Conservation (phyloP, 2,797 vertebrate genomes). For the Sphenopsis melanotis region DNA sequence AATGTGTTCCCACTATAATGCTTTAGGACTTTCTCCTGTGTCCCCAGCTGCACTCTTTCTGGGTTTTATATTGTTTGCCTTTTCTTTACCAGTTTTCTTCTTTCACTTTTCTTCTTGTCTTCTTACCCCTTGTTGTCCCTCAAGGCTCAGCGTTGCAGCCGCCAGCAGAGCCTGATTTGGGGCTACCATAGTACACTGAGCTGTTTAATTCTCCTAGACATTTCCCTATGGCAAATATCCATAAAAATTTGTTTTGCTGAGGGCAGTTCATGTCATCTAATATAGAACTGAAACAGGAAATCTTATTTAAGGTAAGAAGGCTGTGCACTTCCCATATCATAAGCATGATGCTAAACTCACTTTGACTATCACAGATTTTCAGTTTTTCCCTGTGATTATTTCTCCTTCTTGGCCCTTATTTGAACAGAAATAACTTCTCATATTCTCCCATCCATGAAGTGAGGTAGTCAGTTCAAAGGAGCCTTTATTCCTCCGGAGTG, state of each 20-base stretch:
- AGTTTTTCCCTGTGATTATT: not conserved
- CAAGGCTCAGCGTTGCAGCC: not conserved
- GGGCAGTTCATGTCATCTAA: conserved; percentile 16
- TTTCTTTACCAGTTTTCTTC: not conserved
- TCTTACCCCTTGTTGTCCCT: not conserved
- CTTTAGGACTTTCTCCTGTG: not conserved
- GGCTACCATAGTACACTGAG: not conserved
- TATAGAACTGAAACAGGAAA: not conserved
- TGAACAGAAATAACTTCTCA: not conserved
- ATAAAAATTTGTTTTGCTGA: conserved; percentile 32
- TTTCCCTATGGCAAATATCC: conserved; percentile 29
- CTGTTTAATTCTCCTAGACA: conserved; percentile 38
- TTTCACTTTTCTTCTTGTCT: not conserved
- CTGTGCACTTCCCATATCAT: not conserved
- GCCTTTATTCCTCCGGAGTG: not conserved
- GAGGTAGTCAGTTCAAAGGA: not conserved
- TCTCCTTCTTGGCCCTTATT: not conserved
- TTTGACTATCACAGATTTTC: not conserved
- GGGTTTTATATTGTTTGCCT: not conserved
- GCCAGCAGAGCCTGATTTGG: not conserved
- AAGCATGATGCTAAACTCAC: not conserved
- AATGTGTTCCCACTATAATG: not conserved
- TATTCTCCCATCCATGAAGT: not conserved
- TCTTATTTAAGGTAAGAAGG: conserved; percentile 22
- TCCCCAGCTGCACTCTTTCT: not conserved